Percentiles rank a stretch among this genome's conserved stretches.
Evolutionary conservation across 2,888 invertebrate species (phyloP).

Genomic region (Danaus chrysippus): DNA sequence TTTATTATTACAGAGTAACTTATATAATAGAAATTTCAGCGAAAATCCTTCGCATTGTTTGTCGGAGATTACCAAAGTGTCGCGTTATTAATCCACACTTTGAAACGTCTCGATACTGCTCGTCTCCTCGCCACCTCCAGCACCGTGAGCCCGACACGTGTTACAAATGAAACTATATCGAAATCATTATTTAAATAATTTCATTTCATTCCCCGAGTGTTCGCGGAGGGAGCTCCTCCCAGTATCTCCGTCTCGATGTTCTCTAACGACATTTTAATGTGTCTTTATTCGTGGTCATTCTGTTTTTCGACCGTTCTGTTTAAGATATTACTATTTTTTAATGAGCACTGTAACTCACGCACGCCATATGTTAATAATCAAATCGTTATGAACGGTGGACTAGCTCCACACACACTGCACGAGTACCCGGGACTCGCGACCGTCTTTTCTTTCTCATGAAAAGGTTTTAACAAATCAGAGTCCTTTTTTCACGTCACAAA

Average conservation of each 20-base stretch:
- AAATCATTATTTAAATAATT: slow-evolving; percentile 1
- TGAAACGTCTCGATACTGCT: too few species aligned
- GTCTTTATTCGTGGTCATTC: slow-evolving; percentile 19
- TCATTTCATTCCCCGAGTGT: background rate
- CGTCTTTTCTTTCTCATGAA: background rate
- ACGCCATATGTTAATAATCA: too few species aligned
- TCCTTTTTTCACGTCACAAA: background rate
- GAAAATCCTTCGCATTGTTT: background rate
- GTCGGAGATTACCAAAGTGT: too few species aligned
- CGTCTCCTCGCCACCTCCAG: too few species aligned
- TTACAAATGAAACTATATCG: background rate
- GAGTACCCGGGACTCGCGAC: background rate
- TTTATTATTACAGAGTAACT: background rate
- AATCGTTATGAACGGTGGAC: too few species aligned
- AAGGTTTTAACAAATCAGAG: background rate
- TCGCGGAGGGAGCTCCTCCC: background rate
- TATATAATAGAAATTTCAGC: background rate
- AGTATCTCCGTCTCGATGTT: slow-evolving; percentile 1
- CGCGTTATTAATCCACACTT: too few species aligned
- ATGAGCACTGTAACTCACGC: too few species aligned
- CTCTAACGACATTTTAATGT: slow-evolving; percentile 30
- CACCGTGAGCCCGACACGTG: too few species aligned
- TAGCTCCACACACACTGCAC: background rate
- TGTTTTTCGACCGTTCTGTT: slow-evolving; percentile 9
- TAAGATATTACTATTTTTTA: background rate